phyloP scores from a whole-genome alignment of 2,888 invertebrate genomes.

The Drosophila melanocephala region DNA sequence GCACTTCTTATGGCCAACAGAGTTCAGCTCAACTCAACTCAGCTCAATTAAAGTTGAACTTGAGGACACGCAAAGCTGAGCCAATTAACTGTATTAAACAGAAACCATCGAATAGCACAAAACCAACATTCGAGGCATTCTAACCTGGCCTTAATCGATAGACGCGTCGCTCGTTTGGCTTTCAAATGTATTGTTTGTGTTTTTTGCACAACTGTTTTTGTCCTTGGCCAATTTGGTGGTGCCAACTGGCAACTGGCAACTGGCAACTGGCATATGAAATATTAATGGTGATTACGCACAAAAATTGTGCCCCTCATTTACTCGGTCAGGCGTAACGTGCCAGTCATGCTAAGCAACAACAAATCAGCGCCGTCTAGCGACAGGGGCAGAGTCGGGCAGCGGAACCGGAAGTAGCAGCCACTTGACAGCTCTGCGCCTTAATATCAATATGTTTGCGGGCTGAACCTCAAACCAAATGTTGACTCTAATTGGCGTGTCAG shows the following conservation, averaged over 20 bases:
- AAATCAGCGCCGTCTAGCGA: constrained; percentile 25
- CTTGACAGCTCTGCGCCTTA: constrained; percentile 25
- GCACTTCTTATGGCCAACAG: constrained; percentile 14
- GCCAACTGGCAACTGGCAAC: constrained; percentile 1
- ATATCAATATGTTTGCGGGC: constrained; percentile 15
- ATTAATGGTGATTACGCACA: constrained; percentile 41
- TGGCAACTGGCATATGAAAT: constrained; percentile 37
- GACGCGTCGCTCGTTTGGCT: constrained; percentile 5
- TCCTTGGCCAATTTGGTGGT: constrained; percentile 31
- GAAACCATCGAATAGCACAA: neutral
- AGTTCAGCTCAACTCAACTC: neutral
- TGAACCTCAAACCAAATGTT: constrained; percentile 17
- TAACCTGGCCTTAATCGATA: constrained; percentile 23
- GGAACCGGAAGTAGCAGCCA: constrained; percentile 6
- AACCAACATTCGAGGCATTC: neutral
- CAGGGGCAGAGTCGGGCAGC: neutral
- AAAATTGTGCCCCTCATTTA: constrained; percentile 28
- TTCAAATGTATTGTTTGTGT: constrained; percentile 18
- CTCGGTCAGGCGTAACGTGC: constrained; percentile 7
- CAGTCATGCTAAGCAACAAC: constrained; percentile 29
- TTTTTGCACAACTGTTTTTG: neutral
- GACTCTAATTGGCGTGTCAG: constrained; percentile 28
- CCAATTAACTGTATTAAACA: constrained; percentile 40
- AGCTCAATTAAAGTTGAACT: constrained; percentile 39
- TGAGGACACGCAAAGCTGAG: constrained; percentile 36